Percentiles rank a stretch among this genome's conserved stretches.
phyloP scores from a whole-genome alignment of 1,140 invertebrate genomes.

The Phocides pigmalion region DNA sequence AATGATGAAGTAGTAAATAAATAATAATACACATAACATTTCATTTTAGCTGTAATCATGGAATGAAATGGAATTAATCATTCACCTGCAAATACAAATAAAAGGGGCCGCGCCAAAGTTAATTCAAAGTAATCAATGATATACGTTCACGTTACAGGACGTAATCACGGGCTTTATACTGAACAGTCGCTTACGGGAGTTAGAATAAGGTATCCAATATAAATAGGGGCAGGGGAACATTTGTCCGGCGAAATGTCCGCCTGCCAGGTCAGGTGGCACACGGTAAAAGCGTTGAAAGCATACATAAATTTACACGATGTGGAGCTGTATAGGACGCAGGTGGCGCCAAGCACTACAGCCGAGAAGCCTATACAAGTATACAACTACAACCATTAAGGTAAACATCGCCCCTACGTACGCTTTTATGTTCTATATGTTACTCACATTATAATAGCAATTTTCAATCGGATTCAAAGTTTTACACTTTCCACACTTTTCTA shows the following conservation, averaged over 20 bases:
- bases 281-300: conserved; percentile 78
- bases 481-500: not conserved
- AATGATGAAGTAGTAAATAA: not conserved
- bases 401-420: conserved; percentile 22
- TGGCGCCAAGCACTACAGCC: conserved; percentile 63
- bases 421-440: conserved; percentile 28
- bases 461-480: conserved; percentile 13
- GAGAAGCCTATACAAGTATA: conserved; percentile 52
- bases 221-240: conserved; percentile 68
- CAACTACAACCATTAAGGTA: conserved; percentile 47
- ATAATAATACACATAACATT: not conserved
- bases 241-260: conserved; percentile 72
- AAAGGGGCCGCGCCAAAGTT: conserved; percentile 2
- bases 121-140: conserved; percentile 20
- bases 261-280: conserved; percentile 77
- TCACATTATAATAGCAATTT: conserved; percentile 36
- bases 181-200: conserved; percentile 47
- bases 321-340: conserved; percentile 68
- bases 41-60: not conserved
- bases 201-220: conserved; percentile 67
- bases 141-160: not conserved
- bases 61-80: too few species aligned
- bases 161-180: conserved; percentile 36
- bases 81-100: not conserved
- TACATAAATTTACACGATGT: conserved; percentile 79